phyloP scores from a whole-genome alignment of 1,140 invertebrate species.

The Nephotettix cincticeps region DNA sequence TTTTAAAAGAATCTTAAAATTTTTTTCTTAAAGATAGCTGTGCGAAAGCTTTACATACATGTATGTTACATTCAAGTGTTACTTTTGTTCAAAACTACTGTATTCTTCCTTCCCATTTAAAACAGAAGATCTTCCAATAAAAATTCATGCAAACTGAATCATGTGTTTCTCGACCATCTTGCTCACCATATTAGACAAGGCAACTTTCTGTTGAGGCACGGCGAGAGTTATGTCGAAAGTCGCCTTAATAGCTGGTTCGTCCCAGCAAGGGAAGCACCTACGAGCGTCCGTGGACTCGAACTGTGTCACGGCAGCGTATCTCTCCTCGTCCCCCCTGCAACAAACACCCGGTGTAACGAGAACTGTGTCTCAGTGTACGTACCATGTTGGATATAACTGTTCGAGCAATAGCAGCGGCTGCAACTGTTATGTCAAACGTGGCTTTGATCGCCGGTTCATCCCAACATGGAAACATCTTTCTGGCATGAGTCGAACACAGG shows the following conservation, averaged over 20 bases:
- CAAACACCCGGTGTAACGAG: constrained; percentile 23
- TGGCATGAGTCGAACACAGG: constrained; percentile 86
- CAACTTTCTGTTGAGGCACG: constrained; percentile 73
- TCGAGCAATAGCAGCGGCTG: constrained; percentile 49
- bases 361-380: constrained; percentile 36
- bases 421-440: constrained; percentile 54
- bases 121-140: too few species aligned
- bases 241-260: constrained; percentile 93
- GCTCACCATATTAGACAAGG: constrained; percentile 90
- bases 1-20: too few species aligned
- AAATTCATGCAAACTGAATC: too few species aligned
- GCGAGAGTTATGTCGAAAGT: constrained; percentile 89
- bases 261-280: constrained; percentile 95
- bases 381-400: constrained; percentile 92
- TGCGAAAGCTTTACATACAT: too few species aligned
- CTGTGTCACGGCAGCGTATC: constrained; percentile 88
- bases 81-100: too few species aligned
- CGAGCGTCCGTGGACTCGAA: constrained; percentile 93
- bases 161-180: too few species aligned
- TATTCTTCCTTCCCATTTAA: too few species aligned
- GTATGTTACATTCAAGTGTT: too few species aligned
- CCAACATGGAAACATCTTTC: constrained; percentile 64
- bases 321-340: constrained; percentile 60
- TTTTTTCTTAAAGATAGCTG: too few species aligned
- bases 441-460: constrained; percentile 69